These are phyloP conservation scores for Morone chrysops DNA, from an alignment of 2,113 vertebrate genomes.

Conservation along the genomic window DNA sequence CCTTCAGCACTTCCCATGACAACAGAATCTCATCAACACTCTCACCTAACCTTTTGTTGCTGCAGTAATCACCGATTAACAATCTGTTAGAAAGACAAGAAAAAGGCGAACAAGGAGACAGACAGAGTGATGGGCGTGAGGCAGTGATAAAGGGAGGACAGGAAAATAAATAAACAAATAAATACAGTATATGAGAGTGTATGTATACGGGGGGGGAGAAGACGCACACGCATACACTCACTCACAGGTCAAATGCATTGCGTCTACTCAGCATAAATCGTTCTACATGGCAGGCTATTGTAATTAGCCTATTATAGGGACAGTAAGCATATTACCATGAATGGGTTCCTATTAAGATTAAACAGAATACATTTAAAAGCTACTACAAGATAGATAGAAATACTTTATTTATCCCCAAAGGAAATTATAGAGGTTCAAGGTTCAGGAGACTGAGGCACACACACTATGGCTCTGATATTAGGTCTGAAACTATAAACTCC, in stretches of 20 bases:
- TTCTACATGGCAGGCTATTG: constrained; percentile 61
- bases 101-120: constrained; percentile 26
- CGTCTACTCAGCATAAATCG: constrained; percentile 59
- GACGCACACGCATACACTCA: constrained; percentile 27
- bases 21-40: constrained; percentile 72
- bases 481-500: neutral
- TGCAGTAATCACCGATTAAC: constrained; percentile 74
- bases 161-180: constrained; percentile 54
- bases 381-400: neutral
- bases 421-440: neutral
- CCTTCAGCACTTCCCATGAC: constrained; percentile 72
- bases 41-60: constrained; percentile 74
- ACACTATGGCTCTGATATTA: constrained; percentile 3
- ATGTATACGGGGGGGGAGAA: neutral
- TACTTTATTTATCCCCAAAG: too few relatives aligned
- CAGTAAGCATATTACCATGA: constrained; percentile 58
- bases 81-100: constrained; percentile 67
- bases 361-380: constrained; percentile 43
- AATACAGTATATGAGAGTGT: constrained; percentile 30
- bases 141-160: constrained; percentile 31
- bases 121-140: constrained; percentile 24
- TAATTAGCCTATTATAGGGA: constrained; percentile 69
- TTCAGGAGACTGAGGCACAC: constrained; percentile 21
- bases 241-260: constrained; percentile 56
- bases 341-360: constrained; percentile 41